A percentile compares a stretch with the other conserved stretches of the same genome.
Evolutionary conservation across 1,140 invertebrate species (phyloP).

Genomic region (Lanistes nyassanus): DNA sequence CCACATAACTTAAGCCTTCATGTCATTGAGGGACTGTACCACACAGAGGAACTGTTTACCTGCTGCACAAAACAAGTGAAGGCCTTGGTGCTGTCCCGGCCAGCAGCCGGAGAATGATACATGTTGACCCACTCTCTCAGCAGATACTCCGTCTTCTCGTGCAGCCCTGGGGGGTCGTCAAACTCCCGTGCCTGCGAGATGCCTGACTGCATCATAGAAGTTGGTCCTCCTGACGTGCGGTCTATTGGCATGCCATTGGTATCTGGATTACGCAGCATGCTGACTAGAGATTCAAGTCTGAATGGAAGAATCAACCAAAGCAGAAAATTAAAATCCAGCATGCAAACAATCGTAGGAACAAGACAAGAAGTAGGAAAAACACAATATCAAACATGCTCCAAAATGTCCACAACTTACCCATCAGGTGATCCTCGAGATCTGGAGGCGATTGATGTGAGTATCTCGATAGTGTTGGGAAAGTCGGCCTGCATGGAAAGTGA

Average conservation of each 20-base stretch:
- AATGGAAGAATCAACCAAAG: neutral
- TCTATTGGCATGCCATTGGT: slow-evolving; percentile 17
- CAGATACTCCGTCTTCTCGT: slow-evolving; percentile 94
- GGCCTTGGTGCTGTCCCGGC: slow-evolving; percentile 91
- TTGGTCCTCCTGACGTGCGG: slow-evolving; percentile 54
- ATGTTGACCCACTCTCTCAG: slow-evolving; percentile 95
- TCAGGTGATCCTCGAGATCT: slow-evolving; percentile 83
- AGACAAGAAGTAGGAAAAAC: too few species aligned
- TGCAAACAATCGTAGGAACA: too few species aligned
- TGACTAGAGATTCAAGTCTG: slow-evolving; percentile 46
- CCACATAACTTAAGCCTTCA: too few species aligned
- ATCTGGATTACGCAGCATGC: slow-evolving; percentile 25
- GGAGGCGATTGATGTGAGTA: slow-evolving; percentile 78
- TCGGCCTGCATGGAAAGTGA: slow-evolving; percentile 70
- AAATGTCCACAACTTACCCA: slow-evolving; percentile 69
- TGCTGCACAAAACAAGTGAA: slow-evolving; percentile 92
- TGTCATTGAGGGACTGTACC: too few species aligned
- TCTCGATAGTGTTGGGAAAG: slow-evolving; percentile 85
- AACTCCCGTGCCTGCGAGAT: slow-evolving; percentile 86
- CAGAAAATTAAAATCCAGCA: too few species aligned
- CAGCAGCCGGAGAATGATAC: slow-evolving; percentile 82
- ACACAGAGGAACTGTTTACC: slow-evolving; percentile 51
- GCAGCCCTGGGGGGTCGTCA: slow-evolving; percentile 92
- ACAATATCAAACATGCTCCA: too few species aligned
- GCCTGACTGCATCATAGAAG: slow-evolving; percentile 92